Base-by-base conservation (phyloP, 2,113 vertebrate species). In the Onychostruthus taczanowskii region DNA sequence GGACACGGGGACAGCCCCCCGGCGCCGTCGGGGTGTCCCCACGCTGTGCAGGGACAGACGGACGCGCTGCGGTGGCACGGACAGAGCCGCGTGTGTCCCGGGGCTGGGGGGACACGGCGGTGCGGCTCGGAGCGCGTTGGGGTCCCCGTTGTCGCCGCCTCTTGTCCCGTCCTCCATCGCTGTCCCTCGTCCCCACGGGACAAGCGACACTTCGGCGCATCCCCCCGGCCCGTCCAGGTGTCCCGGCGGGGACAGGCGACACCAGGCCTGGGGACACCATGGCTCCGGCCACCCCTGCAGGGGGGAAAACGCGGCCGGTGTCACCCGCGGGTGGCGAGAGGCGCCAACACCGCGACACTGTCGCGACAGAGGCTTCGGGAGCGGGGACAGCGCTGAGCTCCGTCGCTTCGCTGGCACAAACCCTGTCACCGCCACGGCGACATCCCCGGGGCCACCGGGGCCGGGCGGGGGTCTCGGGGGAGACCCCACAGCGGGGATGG, bases 191-290 rank as follows among this genome's bases (percentile, higher is more conserved):
- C 87, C 47, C 79, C 83, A 4, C 22, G 94, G 55, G 18, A 18
- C 7, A 4, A 1, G 63, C 3, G 41, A 16, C 50, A 1, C n/a
- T 16, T 8, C 1, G 3, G 2, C 1, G 3, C 39, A 1, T 18
- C 80, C 69, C 43, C 1, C 1, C 11, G 4, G 1, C 14, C 72
- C 43, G 31, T 11, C 2, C 44, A 1, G 53, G 35, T 4, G 13
- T 8, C 37, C 2, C 31, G 7, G 18, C 2, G 58, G 22, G 43
- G 16, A 39, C 56, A 21, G 37, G 41, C 6, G 31, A n/a, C 43
- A 26, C 43, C 16, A 1, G 41, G 27, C 10, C 16, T 10, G 18
- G 8, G 55, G 43, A 46, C 63, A 15, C 33, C 22, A 9, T 13
- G 3, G 4, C 61, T 41, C 35, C 58, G 4, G 12, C 49, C 52